Evolutionary conservation across 2,113 vertebrate genomes (phyloP).

Genomic region (Phyllostomus hastatus): DNA sequence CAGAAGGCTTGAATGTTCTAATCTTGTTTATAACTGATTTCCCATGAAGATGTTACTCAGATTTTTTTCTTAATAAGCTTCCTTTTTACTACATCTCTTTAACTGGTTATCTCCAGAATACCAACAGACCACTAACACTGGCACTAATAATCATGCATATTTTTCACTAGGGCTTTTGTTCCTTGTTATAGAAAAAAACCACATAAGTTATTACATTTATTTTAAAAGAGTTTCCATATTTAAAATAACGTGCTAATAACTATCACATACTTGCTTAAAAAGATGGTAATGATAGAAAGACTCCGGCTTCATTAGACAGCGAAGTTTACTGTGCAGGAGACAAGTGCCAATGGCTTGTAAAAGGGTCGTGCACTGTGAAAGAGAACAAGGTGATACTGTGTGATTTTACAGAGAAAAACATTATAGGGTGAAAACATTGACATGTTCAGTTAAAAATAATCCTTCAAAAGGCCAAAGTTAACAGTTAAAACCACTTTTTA

Average conservation of each 20-base stretch:
- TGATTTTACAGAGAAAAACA: conserved; percentile 52
- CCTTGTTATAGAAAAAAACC: conserved; percentile 28
- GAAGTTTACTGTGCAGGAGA: neutral
- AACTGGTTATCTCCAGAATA: neutral
- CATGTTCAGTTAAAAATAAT: conserved; percentile 79
- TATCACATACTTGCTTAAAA: neutral
- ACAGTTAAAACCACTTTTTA: conserved; percentile 80
- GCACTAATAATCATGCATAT: neutral
- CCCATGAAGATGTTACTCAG: neutral
- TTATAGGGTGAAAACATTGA: conserved; percentile 71
- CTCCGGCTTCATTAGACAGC: neutral
- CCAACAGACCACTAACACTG: neutral
- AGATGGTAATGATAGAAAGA: neutral
- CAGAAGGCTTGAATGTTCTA: neutral
- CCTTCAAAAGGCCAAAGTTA: conserved; percentile 80
- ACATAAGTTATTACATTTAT: neutral
- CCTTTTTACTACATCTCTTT: neutral
- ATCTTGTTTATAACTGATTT: neutral
- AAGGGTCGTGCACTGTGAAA: conserved; percentile 43
- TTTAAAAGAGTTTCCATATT: conserved; percentile 27
- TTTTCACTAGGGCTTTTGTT: neutral
- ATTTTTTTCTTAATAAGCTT: neutral
- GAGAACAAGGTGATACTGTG: conserved; percentile 62
- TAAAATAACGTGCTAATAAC: conserved; percentile 35
- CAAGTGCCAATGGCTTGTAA: conserved; percentile 47